phyloP scores from a whole-genome alignment of 2,113 vertebrate species.

The Synchiropus splendidus region DNA sequence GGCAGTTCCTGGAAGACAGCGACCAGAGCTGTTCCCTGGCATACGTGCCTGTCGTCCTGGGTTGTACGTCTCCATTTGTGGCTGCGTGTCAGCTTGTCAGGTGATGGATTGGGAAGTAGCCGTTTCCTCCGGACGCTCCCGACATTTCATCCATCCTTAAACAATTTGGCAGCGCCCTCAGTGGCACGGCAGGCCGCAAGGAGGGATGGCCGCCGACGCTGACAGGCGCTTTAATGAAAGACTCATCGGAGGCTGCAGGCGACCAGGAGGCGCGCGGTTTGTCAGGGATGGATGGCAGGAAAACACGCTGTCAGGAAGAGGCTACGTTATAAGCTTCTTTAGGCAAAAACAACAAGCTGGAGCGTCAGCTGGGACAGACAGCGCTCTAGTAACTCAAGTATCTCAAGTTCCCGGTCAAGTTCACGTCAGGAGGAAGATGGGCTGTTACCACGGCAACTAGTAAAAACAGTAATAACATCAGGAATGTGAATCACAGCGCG shows the following conservation, averaged over 20 bases:
- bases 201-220: slow-evolving; percentile 39
- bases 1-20: too few relatives aligned
- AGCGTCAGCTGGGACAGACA: too few relatives aligned
- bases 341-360: slow-evolving; percentile 7
- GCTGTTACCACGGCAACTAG: too few relatives aligned
- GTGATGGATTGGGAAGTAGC: slow-evolving; percentile 75
- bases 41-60: slow-evolving; percentile 3
- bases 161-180: slow-evolving; percentile 64
- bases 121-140: slow-evolving; percentile 57
- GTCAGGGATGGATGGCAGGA: slow-evolving; percentile 34
- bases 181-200: slow-evolving; percentile 34
- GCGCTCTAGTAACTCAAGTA: too few relatives aligned
- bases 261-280: slow-evolving; percentile 24
- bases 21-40: too few relatives aligned
- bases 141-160: slow-evolving; percentile 71
- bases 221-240: slow-evolving; percentile 68
- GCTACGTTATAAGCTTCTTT: slow-evolving; percentile 25
- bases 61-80: slow-evolving; percentile 32
- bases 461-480: too few relatives aligned
- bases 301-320: slow-evolving; percentile 35
- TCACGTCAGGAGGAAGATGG: too few relatives aligned
- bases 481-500: too few relatives aligned
- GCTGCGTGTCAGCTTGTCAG: slow-evolving; percentile 1
- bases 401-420: too few relatives aligned
- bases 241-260: slow-evolving; percentile 41